phyloP scores from a whole-genome alignment of 2,888 invertebrate genomes.

The Stictocephala bisonia region DNA sequence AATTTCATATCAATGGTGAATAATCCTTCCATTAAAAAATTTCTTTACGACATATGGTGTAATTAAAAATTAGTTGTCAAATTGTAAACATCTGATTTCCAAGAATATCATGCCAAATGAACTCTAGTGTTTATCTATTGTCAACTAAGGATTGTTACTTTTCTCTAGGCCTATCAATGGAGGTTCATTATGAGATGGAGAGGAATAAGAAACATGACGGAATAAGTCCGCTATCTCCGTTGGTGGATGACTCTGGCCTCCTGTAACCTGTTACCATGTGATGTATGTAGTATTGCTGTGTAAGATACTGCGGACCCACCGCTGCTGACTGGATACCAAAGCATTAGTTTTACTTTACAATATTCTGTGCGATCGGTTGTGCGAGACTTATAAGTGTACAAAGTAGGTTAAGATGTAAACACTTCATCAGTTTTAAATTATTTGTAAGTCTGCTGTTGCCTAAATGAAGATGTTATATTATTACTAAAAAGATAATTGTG shows the following conservation, averaged over 20 bases:
- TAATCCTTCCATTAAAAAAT: too few species aligned
- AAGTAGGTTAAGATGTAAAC: constrained; percentile 27
- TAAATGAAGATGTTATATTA: not conserved
- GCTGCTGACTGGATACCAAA: constrained; percentile 37
- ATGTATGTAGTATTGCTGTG: constrained; percentile 28
- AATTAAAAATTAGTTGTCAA: too few species aligned
- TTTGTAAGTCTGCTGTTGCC: constrained; percentile 11
- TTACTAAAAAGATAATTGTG: not conserved
- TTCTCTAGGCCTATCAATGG: constrained; percentile 79
- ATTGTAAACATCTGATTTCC: too few species aligned
- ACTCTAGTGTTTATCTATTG: too few species aligned
- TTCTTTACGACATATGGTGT: too few species aligned
- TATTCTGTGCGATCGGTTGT: constrained; percentile 27
- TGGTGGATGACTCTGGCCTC: constrained; percentile 82
- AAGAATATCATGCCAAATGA: too few species aligned
- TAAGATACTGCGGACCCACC: constrained; percentile 37
- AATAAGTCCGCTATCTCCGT: constrained; percentile 80
- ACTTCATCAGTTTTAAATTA: constrained; percentile 7
- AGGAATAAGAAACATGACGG: constrained; percentile 65
- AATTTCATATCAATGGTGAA: too few species aligned
- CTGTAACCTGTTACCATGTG: constrained; percentile 63
- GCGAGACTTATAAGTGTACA: constrained; percentile 32
- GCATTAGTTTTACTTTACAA: not conserved
- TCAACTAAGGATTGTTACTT: constrained; percentile 59
- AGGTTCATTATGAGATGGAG: constrained; percentile 86